phyloP scores from a whole-genome alignment of 64 coral and sea anemone species.

The Trachythela sp. region DNA sequence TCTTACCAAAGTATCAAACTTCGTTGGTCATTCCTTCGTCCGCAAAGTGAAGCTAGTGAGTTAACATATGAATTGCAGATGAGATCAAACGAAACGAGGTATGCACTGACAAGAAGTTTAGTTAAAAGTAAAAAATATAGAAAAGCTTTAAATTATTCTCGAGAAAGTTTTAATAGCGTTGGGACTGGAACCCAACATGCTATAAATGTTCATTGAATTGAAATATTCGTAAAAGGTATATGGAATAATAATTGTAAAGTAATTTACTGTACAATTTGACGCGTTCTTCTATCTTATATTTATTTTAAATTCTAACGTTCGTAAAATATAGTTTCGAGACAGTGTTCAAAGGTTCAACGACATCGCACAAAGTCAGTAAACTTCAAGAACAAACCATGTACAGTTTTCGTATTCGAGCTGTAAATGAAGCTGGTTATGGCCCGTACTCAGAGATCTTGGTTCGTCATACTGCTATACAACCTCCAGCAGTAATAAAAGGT shows the following conservation, averaged over 20 bases:
- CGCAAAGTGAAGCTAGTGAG: neutral
- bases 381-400: neutral
- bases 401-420: neutral
- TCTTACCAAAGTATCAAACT: constrained; percentile 11
- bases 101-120: too few relatives aligned
- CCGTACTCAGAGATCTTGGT: neutral
- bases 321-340: neutral
- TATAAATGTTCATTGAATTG: too few relatives aligned
- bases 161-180: too few relatives aligned
- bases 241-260: too few relatives aligned
- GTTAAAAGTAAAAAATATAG: too few relatives aligned
- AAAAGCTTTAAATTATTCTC: too few relatives aligned
- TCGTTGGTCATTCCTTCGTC: neutral
- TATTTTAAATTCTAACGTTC: too few relatives aligned
- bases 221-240: too few relatives aligned
- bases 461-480: neutral
- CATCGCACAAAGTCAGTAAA: neutral
- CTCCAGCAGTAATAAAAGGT: neutral
- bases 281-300: too few relatives aligned
- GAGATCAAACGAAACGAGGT: neutral
- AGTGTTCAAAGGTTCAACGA: neutral
- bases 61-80: neutral
- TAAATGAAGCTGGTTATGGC: neutral
- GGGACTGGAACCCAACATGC: too few relatives aligned
- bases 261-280: too few relatives aligned